These are phyloP conservation scores for Tetranychus piercei DNA, from an alignment of 2,888 invertebrate genomes.

Conservation along the genomic window DNA sequence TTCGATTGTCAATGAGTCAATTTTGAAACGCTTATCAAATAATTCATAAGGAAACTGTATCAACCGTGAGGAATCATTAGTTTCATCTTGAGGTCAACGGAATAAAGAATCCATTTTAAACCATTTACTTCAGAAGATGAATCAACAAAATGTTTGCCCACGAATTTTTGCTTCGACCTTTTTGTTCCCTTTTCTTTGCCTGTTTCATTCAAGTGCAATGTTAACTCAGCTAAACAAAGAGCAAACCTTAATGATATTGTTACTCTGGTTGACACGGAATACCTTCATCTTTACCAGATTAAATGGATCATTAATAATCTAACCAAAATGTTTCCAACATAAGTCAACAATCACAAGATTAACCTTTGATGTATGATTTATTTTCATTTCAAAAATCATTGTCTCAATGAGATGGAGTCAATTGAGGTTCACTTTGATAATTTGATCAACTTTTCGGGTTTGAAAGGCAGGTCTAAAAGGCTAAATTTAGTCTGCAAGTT, in stretches of 20 bases:
- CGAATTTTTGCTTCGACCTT: neutral
- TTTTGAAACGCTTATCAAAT: too few species aligned
- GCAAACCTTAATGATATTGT: neutral
- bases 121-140: neutral
- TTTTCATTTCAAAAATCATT: too few species aligned
- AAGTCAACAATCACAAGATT: neutral
- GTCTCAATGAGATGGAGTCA: too few species aligned
- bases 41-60: neutral
- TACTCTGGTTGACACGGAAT: neutral
- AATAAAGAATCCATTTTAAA: neutral
- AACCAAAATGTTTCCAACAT: neutral
- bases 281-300: neutral
- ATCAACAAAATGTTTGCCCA: neutral
- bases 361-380: neutral
- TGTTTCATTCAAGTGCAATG: too few species aligned
- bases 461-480: too few species aligned
- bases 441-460: too few species aligned
- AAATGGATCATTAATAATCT: constrained; percentile 1
- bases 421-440: too few species aligned
- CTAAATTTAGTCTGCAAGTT: too few species aligned
- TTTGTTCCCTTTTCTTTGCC: neutral
- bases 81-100: neutral
- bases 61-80: neutral
- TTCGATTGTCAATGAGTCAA: too few species aligned
- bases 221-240: too few species aligned